Conservation (phyloP, 2,888 invertebrate genomes). For the Orchesella flavescens region DNA sequence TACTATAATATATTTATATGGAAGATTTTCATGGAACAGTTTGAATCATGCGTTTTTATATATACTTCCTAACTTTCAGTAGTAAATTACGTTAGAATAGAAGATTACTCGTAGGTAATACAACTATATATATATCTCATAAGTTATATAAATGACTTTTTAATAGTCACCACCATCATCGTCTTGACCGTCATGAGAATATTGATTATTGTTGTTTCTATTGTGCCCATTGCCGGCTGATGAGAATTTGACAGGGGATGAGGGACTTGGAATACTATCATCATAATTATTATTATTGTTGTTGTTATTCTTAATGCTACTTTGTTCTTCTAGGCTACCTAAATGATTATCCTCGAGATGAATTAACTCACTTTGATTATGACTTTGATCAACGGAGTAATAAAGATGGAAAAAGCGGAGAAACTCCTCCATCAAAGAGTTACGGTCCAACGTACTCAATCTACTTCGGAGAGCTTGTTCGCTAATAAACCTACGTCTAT, state of each 20-base stretch:
- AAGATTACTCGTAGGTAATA: slow-evolving; percentile 6
- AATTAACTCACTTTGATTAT: slow-evolving; percentile 32
- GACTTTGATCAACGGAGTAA: slow-evolving; percentile 16
- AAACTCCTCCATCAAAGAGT: slow-evolving; percentile 46
- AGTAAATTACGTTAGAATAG: neutral
- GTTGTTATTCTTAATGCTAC: slow-evolving; percentile 19
- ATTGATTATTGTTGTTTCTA: slow-evolving; percentile 34
- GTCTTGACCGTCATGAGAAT: slow-evolving; percentile 17
- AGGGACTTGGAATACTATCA: neutral
- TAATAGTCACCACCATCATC: slow-evolving; percentile 16
- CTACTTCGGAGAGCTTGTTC: slow-evolving; percentile 49
- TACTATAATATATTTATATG: slow-evolving; percentile 4
- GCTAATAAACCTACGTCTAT: slow-evolving; percentile 22
- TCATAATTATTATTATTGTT: neutral
- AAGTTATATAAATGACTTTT: slow-evolving; percentile 5
- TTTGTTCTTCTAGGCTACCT: neutral
- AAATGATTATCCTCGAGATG: neutral
- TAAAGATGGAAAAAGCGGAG: slow-evolving; percentile 45
- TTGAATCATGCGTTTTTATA: neutral
- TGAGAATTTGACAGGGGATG: slow-evolving; percentile 23
- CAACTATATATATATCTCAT: neutral
- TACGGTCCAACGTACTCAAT: slow-evolving; percentile 46
- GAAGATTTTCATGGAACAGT: slow-evolving; percentile 38
- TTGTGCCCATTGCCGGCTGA: slow-evolving; percentile 49
- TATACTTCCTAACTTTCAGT: neutral